Conservation (phyloP, 2,113 vertebrate species). For the Paracanthobrama guichenoti region DNA sequence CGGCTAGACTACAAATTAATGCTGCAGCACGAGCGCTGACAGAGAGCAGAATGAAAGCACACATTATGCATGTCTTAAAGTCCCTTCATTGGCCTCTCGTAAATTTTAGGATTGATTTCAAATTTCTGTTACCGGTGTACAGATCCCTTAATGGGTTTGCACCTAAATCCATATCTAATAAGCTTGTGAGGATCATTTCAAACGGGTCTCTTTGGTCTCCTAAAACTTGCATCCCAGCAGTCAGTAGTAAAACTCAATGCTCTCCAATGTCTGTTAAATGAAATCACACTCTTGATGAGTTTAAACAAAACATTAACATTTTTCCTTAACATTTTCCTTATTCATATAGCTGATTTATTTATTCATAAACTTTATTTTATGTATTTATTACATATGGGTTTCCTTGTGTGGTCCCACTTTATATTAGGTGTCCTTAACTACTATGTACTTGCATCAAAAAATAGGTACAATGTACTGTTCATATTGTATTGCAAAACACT, state of each 20-base stretch:
- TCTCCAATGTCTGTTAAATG: not conserved
- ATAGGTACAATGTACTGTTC: too few relatives aligned
- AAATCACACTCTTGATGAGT: not conserved
- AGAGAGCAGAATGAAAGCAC: slow-evolving; percentile 39
- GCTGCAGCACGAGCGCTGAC: slow-evolving; percentile 37
- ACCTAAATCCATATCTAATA: slow-evolving; percentile 40
- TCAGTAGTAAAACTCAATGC: slow-evolving; percentile 19
- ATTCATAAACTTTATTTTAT: not conserved
- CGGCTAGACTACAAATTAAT: slow-evolving; percentile 47
- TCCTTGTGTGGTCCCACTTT: too few relatives aligned
- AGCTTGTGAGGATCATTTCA: slow-evolving; percentile 23
- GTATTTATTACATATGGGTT: not conserved
- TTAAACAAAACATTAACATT: not conserved
- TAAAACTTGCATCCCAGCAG: slow-evolving; percentile 8
- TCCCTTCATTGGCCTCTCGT: slow-evolving; percentile 44
- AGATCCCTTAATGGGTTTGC: slow-evolving; percentile 38
- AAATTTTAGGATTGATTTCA: slow-evolving; percentile 45
- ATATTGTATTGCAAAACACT: too few relatives aligned
- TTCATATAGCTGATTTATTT: not conserved
- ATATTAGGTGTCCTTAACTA: too few relatives aligned
- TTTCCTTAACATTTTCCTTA: not conserved
- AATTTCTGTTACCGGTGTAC: slow-evolving; percentile 40
- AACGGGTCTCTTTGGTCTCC: slow-evolving; percentile 20
- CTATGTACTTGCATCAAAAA: too few relatives aligned
- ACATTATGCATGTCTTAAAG: slow-evolving; percentile 38